Conservation (phyloP, 1,140 invertebrate species). For the Magallana ariakensis region DNA sequence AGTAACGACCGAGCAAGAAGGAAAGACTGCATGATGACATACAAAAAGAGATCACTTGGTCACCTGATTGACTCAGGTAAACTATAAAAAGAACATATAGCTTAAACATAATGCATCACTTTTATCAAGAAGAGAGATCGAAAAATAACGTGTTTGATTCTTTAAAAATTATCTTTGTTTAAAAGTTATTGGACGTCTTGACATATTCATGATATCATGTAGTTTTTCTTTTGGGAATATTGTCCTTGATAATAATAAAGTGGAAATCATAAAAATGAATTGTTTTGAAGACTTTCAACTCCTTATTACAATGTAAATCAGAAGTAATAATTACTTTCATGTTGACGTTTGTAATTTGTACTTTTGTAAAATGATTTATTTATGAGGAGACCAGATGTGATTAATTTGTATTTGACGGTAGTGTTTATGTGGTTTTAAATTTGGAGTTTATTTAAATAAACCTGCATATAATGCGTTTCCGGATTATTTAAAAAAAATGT, state of each 20-base stretch:
- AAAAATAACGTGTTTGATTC: no score
- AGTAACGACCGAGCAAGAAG: no score
- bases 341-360: not conserved
- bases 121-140: no score
- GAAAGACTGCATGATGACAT: no score
- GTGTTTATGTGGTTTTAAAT: not conserved
- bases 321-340: not conserved
- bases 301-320: not conserved
- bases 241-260: not conserved
- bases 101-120: no score
- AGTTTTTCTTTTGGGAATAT: not conserved
- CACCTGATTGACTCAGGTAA: no score
- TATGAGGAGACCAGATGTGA: not conserved
- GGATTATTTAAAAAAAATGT: not conserved
- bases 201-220: no score
- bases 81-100: no score
- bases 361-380: not conserved
- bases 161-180: no score
- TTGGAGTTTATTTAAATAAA: not conserved
- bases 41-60: no score
- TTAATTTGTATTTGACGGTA: not conserved
- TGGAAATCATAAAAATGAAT: not conserved
- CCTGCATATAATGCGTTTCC: not conserved
- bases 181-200: no score
- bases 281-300: not conserved